phyloP scores from a whole-genome alignment of 2,888 invertebrate genomes.

The Bembecia ichneumoniformis region DNA sequence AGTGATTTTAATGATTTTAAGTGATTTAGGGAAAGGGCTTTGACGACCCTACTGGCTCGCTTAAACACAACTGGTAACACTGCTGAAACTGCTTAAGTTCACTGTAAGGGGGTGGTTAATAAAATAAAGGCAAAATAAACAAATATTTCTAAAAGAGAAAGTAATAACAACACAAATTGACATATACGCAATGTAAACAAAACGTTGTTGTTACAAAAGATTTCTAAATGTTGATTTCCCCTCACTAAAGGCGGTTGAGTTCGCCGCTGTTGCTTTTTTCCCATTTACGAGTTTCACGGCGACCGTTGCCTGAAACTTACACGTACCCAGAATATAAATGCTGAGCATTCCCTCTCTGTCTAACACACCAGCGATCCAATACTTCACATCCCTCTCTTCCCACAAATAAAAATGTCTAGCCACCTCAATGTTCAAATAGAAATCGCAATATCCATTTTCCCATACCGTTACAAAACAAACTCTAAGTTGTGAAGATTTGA shows the following conservation, averaged over 20 bases:
- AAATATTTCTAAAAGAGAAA: too few relatives aligned
- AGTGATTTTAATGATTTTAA: too few relatives aligned
- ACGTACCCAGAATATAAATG: constrained; percentile 72
- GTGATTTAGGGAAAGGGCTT: too few relatives aligned
- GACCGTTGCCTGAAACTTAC: constrained; percentile 73
- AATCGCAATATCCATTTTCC: constrained; percentile 56
- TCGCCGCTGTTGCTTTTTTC: constrained; percentile 71
- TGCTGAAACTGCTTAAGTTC: too few relatives aligned
- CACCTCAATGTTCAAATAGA: constrained; percentile 60
- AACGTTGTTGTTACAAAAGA: constrained; percentile 5
- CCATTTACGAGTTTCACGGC: constrained; percentile 73
- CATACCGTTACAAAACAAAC: constrained; percentile 27
- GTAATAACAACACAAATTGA: too few relatives aligned
- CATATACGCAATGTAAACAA: too few relatives aligned
- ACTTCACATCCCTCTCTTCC: constrained; percentile 42
- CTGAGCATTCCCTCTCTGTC: constrained; percentile 35
- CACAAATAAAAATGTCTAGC: constrained; percentile 69
- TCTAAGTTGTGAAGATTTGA: constrained; percentile 22
- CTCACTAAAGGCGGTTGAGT: constrained; percentile 63
- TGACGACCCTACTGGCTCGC: too few relatives aligned
- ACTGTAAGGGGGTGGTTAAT: too few relatives aligned
- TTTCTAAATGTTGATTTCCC: constrained; percentile 36
- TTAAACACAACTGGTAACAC: too few relatives aligned
- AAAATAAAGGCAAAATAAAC: too few relatives aligned
- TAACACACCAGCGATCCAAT: constrained; percentile 25